Evolutionary conservation across 1,140 invertebrate genomes (phyloP), one percentile per base, ranked within the genome.

Genomic region (Diorhabda elongata): DNA sequence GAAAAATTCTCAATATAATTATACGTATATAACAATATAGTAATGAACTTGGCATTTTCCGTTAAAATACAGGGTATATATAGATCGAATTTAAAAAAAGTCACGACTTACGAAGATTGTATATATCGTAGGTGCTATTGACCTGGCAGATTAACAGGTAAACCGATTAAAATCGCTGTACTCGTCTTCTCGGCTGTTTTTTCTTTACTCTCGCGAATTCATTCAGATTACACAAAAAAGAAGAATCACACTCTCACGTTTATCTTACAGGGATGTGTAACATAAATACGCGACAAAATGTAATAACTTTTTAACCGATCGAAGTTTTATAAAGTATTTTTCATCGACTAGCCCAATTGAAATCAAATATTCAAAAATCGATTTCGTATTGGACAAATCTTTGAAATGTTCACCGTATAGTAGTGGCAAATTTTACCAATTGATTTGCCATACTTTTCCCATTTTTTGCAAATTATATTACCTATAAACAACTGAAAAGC

Each of bases 71-170:
- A 44, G 43, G 65, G 58, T 67, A 66, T 58, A 63, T 58, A 44
- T 68, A 70, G 71, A 65, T 59, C 60, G 64, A 68, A 73, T 73
- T 26, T 68, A 73, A 73, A 72, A 52, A 75, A 75, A 74, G 74
- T 75, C 72, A 75, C 74, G 74, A 75, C 67, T 59, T 52, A 57
- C 63, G 62, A 70, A 71, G 71, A 73, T 71, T 72, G 71, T 67
- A 73, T 69, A 74, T 71, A 67, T 57, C 69, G 68, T 69, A 67
- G 75, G 68, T 76, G 75, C 73, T 76, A 71, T 77, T 76, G 75
- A 76, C 74, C 76, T 73, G 56, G 52, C 61, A 68, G 72, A 75
- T 78, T 78, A 78, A 78, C 77, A 78, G 75, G 77, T 78, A 78
- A 78, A 78, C 75, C 75, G 77, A 78, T 78, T 78, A 77, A 78